phyloP scores from a whole-genome alignment of 1,140 invertebrate species.

The Hypsibius dujardini region DNA sequence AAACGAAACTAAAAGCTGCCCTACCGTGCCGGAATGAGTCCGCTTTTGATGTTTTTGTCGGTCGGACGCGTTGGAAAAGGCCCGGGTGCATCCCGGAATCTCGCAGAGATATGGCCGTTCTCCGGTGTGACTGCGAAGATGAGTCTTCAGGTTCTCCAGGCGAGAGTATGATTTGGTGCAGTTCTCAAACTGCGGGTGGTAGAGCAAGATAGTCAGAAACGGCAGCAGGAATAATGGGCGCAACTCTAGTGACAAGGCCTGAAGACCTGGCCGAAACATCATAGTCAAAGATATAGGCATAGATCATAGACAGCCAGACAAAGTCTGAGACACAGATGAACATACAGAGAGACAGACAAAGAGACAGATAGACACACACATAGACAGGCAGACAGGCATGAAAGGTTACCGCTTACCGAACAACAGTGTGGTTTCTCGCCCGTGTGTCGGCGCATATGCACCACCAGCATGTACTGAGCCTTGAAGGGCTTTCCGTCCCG shows the following conservation, averaged over 20 bases:
- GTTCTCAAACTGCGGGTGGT: constrained; percentile 76
- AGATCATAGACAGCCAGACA: too few relatives aligned
- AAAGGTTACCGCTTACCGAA: too few relatives aligned
- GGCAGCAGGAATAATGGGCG: too few relatives aligned
- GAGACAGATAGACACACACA: too few relatives aligned
- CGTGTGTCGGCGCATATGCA: constrained; percentile 93
- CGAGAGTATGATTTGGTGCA: constrained; percentile 92
- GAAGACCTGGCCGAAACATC: too few relatives aligned
- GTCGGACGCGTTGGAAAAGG: constrained; percentile 96
- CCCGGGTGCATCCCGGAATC: constrained; percentile 78
- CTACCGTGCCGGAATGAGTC: constrained; percentile 92
- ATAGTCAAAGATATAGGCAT: too few relatives aligned
- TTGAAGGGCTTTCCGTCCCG: constrained; percentile 96
- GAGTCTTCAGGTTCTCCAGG: constrained; percentile 93
- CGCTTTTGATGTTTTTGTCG: constrained; percentile 94
- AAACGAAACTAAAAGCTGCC: too few relatives aligned
- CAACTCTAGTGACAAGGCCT: too few relatives aligned
- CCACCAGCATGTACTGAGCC: constrained; percentile 96
- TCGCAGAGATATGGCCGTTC: constrained; percentile 93
- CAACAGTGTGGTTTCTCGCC: constrained; percentile 98
- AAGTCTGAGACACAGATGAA: too few relatives aligned
- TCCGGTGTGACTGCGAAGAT: constrained; percentile 69
- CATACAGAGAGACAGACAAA: too few relatives aligned
- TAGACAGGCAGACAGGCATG: too few relatives aligned
- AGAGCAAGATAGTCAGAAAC: constrained; percentile 18